Conservation (phyloP, 2,888 invertebrate genomes). For the Chymomyza fuscimana region DNA sequence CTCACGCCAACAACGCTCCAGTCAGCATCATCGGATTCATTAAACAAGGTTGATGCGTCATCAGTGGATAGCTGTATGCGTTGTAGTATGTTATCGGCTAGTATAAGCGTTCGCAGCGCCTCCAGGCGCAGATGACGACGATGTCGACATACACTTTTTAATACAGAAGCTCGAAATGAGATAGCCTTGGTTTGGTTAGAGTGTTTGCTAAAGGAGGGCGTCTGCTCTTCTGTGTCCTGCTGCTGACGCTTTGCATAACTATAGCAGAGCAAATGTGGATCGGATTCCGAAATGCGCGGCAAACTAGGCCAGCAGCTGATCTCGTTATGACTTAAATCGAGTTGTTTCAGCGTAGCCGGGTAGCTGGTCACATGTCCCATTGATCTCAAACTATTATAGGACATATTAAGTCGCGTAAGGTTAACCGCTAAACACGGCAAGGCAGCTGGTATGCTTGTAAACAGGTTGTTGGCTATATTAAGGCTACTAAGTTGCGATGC, state of each 20-base stretch:
- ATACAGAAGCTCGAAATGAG: slow-evolving; percentile 85
- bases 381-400: slow-evolving; percentile 89
- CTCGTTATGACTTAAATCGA: slow-evolving; percentile 96
- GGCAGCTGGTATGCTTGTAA: slow-evolving; percentile 91
- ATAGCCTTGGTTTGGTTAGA: slow-evolving; percentile 77
- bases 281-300: slow-evolving; percentile 85
- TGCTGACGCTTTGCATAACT: slow-evolving; percentile 79
- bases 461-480: slow-evolving; percentile 94
- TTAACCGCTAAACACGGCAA: slow-evolving; percentile 94
- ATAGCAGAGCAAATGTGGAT: slow-evolving; percentile 87
- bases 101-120: slow-evolving; percentile 81
- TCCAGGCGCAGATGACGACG: slow-evolving; percentile 89
- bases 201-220: slow-evolving; percentile 59
- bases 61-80: slow-evolving; percentile 90
- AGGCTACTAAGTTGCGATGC: slow-evolving; percentile 86
- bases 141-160: slow-evolving; percentile 91
- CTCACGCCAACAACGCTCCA: slow-evolving; percentile 82
- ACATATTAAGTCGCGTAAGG: slow-evolving; percentile 92
- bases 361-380: slow-evolving; percentile 95
- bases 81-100: slow-evolving; percentile 92
- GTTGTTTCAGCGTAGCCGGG: slow-evolving; percentile 92
- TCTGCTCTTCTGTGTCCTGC: slow-evolving; percentile 52
- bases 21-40: slow-evolving; percentile 83
- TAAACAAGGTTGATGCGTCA: slow-evolving; percentile 85
- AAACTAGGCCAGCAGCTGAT: slow-evolving; percentile 94